These are phyloP conservation scores for Caenorhabditis uteleia DNA, from an alignment of 2,888 invertebrate species.

Conservation along the genomic window DNA sequence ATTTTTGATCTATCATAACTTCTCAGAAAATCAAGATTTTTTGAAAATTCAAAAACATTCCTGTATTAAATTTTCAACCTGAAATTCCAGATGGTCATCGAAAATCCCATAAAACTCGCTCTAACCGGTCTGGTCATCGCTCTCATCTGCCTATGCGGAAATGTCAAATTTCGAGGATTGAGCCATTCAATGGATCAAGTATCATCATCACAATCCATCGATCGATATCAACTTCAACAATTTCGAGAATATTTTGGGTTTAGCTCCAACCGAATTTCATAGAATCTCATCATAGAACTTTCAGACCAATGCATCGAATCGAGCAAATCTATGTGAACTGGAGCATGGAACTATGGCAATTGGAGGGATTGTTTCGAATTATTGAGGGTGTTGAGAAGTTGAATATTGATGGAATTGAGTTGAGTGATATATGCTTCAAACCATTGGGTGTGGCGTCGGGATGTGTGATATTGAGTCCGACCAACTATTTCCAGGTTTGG, in stretches of 20 bases:
- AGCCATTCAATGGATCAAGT: slow-evolving; percentile 24
- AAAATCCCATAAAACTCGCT: slow-evolving; percentile 10
- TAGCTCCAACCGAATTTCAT: neutral
- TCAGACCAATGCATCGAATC: slow-evolving; percentile 16
- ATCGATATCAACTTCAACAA: slow-evolving; percentile 5
- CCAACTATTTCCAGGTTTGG: slow-evolving; percentile 27
- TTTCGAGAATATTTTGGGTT: slow-evolving; percentile 18
- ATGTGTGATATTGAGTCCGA: slow-evolving; percentile 23
- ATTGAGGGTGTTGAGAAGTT: slow-evolving; percentile 7
- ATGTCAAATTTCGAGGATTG: slow-evolving; percentile 11
- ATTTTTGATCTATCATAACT: too few species aligned
- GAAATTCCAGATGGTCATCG: slow-evolving; percentile 12
- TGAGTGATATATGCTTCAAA: slow-evolving; percentile 18
- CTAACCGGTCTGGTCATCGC: slow-evolving; percentile 11
- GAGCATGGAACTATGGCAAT: too few species aligned
- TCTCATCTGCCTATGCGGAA: slow-evolving; percentile 9
- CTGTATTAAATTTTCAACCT: too few species aligned
- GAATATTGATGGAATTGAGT: neutral
- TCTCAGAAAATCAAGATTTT: too few species aligned
- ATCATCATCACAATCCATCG: slow-evolving; percentile 11
- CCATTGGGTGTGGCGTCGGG: slow-evolving; percentile 13
- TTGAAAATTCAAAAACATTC: too few species aligned
- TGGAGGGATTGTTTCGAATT: slow-evolving; percentile 6
- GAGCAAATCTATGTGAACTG: slow-evolving; percentile 11
- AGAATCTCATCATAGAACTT: neutral